Evolutionary conservation across 2,113 vertebrate species (phyloP), one percentile per base, ranked within the genome.

Genomic region (Xyliphius kryptos): DNA sequence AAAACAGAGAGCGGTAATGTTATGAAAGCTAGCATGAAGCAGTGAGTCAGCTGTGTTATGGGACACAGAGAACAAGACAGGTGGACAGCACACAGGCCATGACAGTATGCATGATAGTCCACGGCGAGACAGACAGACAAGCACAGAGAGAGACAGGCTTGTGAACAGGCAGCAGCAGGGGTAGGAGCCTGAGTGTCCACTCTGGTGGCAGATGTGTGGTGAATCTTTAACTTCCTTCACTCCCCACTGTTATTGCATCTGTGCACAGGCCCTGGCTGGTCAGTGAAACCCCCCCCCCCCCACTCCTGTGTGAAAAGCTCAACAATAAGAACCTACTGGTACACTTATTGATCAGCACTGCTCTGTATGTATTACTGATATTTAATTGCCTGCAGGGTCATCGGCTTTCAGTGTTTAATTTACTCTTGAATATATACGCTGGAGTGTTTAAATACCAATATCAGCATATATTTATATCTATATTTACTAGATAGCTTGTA

Each of bases 341-440:
- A 76, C 68, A 82, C 77, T 85, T 86, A 87, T 87, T 86, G 86
- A 85, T 87, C 82, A 82, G 74, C 68, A 68, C n/a, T 54, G 69
- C 48, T 72, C 77, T 78, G 69, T 72, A 71, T 47, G 15, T 57
- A 66, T 58, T 47, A 49, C 72, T 67, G 80, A 77, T 76, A 61
- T 85, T 84, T 86, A 86, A 86, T 79, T 78, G 81, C 81, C 81
- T 76, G 69, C 57, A 76, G 80, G 78, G 78, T 85, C 80, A 82
- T 83, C 26, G 4, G 26, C 4, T 3, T 26, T 26, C n/a, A n/a
- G n/a, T n/a, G n/a, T n/a, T n/a, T n/a, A n/a, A n/a, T n/a, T n/a
- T n/a, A n/a, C n/a, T n/a, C n/a, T n/a, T n/a, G n/a, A n/a, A n/a
- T n/a, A n/a, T n/a, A n/a, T n/a, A n/a, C n/a, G n/a, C n/a, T n/a